Evolutionary conservation across 23 tunicate species (phyloP).

Genomic region (Botrylloides violaceus): DNA sequence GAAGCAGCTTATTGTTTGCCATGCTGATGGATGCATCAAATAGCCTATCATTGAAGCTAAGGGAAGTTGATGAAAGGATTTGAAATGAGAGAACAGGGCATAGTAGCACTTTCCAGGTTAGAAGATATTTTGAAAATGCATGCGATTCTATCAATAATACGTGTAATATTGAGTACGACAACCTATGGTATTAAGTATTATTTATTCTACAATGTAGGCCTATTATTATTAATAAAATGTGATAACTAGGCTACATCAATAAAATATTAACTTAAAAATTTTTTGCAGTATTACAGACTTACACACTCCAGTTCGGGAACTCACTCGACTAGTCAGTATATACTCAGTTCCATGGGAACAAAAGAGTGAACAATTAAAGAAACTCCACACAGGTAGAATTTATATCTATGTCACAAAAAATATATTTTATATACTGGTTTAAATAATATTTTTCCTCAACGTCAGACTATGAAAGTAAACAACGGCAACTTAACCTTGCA

Average conservation of each 20-base stretch:
- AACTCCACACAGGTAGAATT: conserved; percentile 58
- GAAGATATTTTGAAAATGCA: too few species aligned
- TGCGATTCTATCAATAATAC: too few species aligned
- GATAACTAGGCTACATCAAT: background rate
- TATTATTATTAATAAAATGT: background rate
- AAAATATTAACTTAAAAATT: background rate
- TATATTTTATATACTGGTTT: background rate
- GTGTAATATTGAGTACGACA: too few species aligned
- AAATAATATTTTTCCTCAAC: background rate
- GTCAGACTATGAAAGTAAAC: conserved; percentile 83
- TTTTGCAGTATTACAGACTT: conserved; percentile 75
- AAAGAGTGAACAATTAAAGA: conserved; percentile 75
- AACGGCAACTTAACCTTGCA: conserved; percentile 82
- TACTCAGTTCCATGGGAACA: conserved; percentile 93
- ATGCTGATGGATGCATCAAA: too few species aligned
- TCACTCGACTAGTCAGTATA: conserved; percentile 65
- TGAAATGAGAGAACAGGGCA: too few species aligned
- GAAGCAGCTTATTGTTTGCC: too few species aligned
- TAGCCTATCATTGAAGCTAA: too few species aligned
- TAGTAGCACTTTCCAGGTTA: too few species aligned
- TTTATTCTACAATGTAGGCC: too few species aligned
- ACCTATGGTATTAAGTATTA: too few species aligned
- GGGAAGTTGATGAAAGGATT: too few species aligned
- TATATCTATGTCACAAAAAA: too few species aligned
- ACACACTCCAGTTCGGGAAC: conserved; percentile 84